Conservation (phyloP, 2,797 vertebrate genomes). For the Rhabdophis nuchalis region DNA sequence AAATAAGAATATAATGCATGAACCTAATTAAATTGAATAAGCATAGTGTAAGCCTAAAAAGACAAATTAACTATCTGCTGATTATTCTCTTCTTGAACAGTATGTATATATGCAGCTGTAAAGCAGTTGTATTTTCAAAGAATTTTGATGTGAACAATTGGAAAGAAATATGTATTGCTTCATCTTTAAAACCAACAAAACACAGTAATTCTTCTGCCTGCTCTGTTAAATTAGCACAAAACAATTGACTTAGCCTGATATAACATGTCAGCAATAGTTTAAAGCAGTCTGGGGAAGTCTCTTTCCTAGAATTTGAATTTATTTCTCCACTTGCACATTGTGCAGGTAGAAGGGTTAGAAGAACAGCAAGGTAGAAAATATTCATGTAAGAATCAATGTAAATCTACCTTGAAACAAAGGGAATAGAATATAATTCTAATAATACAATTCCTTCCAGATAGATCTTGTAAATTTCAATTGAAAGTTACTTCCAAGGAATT, state of each 20-base stretch:
- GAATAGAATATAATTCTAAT: constrained; percentile 3
- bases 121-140: neutral
- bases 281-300: constrained; percentile 16
- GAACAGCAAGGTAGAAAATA: constrained; percentile 19
- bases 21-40: neutral
- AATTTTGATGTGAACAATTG: constrained; percentile 6
- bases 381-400: neutral
- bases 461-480: constrained; percentile 39
- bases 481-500: constrained; percentile 17
- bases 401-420: constrained; percentile 19
- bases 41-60: neutral
- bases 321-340: constrained; percentile 21
- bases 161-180: neutral
- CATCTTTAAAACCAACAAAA: constrained; percentile 15
- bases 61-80: neutral
- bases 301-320: constrained; percentile 41
- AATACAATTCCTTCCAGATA: constrained; percentile 34
- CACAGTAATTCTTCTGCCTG: constrained; percentile 40
- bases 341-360: constrained; percentile 16
- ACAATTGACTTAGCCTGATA: constrained; percentile 2
- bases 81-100: neutral
- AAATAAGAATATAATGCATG: neutral
- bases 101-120: neutral
- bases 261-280: constrained; percentile 51
- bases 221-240: constrained; percentile 35